Evolutionary conservation across 2,888 invertebrate genomes (phyloP).

Genomic region (Tortrix viridana): DNA sequence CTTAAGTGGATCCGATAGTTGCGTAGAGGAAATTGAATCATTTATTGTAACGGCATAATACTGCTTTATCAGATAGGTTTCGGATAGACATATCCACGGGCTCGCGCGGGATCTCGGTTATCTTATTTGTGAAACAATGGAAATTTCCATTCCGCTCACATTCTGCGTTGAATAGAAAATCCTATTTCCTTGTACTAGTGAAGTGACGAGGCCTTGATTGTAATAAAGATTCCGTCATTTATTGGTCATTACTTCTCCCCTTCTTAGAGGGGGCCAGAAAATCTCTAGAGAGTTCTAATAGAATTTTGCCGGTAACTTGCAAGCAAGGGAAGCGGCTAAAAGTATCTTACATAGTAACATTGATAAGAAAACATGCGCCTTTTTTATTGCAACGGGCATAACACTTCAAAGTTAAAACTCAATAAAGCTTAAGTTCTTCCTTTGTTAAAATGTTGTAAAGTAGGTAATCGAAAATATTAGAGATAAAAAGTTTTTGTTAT

Average conservation of each 20-base stretch:
- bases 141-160: conserved; percentile 33
- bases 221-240: conserved; percentile 35
- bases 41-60: conserved; percentile 80
- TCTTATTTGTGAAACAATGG: conserved; percentile 38
- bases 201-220: conserved; percentile 34
- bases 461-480: no score
- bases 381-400: no score
- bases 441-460: no score
- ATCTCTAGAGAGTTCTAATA: conserved; percentile 3
- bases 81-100: conserved; percentile 42
- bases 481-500: no score
- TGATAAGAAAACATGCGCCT: no score
- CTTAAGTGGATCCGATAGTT: conserved; percentile 82
- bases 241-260: conserved; percentile 33
- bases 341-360: no score
- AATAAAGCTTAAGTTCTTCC: no score
- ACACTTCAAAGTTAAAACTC: no score
- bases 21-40: conserved; percentile 82
- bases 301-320: not conserved
- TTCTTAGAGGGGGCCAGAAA: conserved; percentile 5
- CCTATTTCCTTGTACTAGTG: conserved; percentile 29
- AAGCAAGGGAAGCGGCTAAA: no score
- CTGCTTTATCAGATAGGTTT: conserved; percentile 78
- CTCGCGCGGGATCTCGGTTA: conserved; percentile 25
- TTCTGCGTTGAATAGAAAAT: conserved; percentile 33